Conservation (phyloP, 1,140 invertebrate species). For the Plodia interpunctella region DNA sequence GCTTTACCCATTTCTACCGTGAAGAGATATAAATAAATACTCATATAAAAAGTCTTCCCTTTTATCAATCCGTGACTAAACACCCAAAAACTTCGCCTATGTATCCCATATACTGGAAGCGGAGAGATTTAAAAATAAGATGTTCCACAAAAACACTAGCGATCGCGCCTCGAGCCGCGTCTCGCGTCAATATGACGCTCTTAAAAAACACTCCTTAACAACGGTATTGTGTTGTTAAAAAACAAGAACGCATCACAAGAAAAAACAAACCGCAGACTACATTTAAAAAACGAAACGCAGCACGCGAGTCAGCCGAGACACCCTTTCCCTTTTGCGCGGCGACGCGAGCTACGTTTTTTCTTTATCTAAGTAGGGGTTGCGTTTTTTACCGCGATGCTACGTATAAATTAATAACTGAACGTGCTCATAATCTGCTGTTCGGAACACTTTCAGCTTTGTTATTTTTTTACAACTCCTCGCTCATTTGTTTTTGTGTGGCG, state of each 20-base stretch:
- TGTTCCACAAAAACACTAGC: constrained; percentile 42
- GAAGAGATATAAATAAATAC: constrained; percentile 30
- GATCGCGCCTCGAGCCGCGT: constrained; percentile 48
- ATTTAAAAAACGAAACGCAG: constrained; percentile 72
- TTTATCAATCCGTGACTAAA: constrained; percentile 63
- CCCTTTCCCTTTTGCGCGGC: constrained; percentile 71
- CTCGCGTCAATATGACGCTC: constrained; percentile 66
- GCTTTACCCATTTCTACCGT: constrained; percentile 27
- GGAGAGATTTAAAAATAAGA: constrained; percentile 59
- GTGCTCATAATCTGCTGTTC: constrained; percentile 71
- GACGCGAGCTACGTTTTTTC: constrained; percentile 71
- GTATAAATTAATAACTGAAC: constrained; percentile 77
- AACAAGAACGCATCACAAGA: constrained; percentile 61
- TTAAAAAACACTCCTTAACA: constrained; percentile 69
- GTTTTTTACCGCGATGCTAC: constrained; percentile 68
- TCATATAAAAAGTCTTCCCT: constrained; percentile 43
- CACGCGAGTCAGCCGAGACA: constrained; percentile 67
- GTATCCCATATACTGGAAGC: constrained; percentile 47
- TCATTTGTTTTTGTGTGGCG: constrained; percentile 66
- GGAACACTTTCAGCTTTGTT: constrained; percentile 75
- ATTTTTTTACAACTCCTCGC: constrained; percentile 52
- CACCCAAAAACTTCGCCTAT: constrained; percentile 46
- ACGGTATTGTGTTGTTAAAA: constrained; percentile 73
- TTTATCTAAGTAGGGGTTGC: constrained; percentile 63
- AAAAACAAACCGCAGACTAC: constrained; percentile 71